phyloP scores from a whole-genome alignment of 2,797 vertebrate species.

The Liparis tanakae region DNA sequence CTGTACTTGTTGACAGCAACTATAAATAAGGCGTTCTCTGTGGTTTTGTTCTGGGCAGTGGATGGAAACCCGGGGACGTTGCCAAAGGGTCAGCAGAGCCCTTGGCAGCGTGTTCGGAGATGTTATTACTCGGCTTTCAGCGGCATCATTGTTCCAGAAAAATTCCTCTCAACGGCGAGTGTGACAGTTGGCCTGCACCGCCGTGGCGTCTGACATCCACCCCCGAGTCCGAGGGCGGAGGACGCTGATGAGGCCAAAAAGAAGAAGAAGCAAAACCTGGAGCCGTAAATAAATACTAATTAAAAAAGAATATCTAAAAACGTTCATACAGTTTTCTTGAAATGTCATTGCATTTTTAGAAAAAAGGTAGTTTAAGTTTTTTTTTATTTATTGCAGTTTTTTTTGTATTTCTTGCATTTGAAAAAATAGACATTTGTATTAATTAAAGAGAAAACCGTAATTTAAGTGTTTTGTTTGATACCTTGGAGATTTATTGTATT shows the following conservation, averaged over 20 bases:
- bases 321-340: neutral
- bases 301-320: too few relatives aligned
- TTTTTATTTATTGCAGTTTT: too few relatives aligned
- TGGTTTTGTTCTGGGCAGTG: constrained; percentile 55
- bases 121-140: constrained; percentile 50
- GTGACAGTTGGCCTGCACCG: constrained; percentile 27
- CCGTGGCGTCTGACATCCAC: constrained; percentile 23
- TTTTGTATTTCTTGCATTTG: too few relatives aligned
- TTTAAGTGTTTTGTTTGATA: too few relatives aligned
- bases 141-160: constrained; percentile 23
- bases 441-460: too few relatives aligned
- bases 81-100: constrained; percentile 60
- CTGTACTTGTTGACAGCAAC: constrained; percentile 46
- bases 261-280: neutral
- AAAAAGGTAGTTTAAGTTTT: neutral
- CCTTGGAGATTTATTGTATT: too few relatives aligned
- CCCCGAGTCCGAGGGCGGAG: constrained; percentile 25
- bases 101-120: constrained; percentile 48
- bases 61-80: constrained; percentile 50
- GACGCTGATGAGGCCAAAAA: neutral
- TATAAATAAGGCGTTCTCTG: constrained; percentile 58
- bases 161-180: constrained; percentile 32
- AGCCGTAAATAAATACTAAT: too few relatives aligned
- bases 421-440: too few relatives aligned
- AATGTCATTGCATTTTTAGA: neutral